Evolutionary conservation across 2,797 vertebrate genomes (phyloP), one percentile per base, ranked within the genome.

Genomic region (Coreius guichenoti): DNA sequence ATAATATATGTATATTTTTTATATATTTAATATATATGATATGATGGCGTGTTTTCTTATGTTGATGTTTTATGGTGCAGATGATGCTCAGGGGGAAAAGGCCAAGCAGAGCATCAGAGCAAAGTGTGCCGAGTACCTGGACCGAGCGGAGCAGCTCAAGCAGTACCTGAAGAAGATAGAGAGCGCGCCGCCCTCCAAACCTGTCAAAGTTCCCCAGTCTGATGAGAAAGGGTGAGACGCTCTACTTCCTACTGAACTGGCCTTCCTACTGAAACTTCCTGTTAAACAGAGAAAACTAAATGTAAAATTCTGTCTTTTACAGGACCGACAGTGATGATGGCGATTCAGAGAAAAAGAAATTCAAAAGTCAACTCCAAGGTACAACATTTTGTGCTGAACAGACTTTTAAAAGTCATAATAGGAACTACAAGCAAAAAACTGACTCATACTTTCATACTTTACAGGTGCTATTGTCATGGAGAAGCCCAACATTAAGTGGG

Each of bases 351-450:
- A 99, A 96, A 92, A 99, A 99, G 94, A 99, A 99, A 86, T 89
- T 99, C 67, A 97, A 99, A 88, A 98, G 97, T 90, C 98, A 99
- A 82, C 95, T 99, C 61, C 98, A 99, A 97, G 98, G 98, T 99
- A 81, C 17, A 56, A 21, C 17, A 19, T 39, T 7, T 36, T 3
- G 89, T 94, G 91, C 87, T 7, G 31, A 9, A 70, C 26, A 33
- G 33, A 33, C 47, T n/a, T 54, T 36, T 68, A n/a, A n/a, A 69
- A 61, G 43, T 31, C 43, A 23, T 21, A 33, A 47, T 47, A 16
- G 11, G 12, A 17, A 8, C 29, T 17, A 31, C 6, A 31, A 47
- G 21, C 2, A 49, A 68, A 9, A 65, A 31, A 47, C 74, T 63
- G 4, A 36, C 33, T 36, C 33, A 36, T 36, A 2, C 51, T 65